These are phyloP conservation scores for Malurus elegans DNA, from an alignment of 2,113 vertebrate species.

Conservation along the genomic window DNA sequence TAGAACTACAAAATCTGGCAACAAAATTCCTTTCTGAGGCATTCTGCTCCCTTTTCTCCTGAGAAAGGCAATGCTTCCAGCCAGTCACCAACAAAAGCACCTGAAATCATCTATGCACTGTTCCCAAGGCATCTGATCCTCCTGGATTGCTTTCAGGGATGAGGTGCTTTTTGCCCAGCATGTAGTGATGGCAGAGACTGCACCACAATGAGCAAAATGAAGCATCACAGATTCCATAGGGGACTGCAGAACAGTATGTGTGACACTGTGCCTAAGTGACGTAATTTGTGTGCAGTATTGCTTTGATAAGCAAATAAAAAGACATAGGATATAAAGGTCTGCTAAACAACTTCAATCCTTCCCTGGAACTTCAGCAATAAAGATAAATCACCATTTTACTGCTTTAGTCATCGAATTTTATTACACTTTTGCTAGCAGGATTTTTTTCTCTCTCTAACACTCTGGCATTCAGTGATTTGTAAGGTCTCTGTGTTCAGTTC, in stretches of 20 bases:
- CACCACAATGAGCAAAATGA: neutral
- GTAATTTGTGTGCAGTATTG: neutral
- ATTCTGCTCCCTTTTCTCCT: neutral
- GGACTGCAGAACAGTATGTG: neutral
- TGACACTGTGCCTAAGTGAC: neutral
- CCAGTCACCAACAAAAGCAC: neutral
- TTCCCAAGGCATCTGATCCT: neutral
- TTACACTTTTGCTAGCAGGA: slow-evolving; percentile 5
- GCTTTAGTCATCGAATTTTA: slow-evolving; percentile 9
- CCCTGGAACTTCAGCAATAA: neutral
- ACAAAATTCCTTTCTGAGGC: neutral
- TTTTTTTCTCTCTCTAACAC: neutral
- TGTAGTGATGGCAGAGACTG: neutral
- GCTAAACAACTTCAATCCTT: neutral
- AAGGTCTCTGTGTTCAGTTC: slow-evolving; percentile 1
- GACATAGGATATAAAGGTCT: neutral
- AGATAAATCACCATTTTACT: slow-evolving; percentile 7
- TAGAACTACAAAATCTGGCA: neutral
- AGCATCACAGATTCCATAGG: neutral
- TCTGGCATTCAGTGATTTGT: neutral
- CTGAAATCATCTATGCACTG: neutral
- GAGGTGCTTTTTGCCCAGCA: neutral
- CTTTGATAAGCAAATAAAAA: slow-evolving; percentile 21
- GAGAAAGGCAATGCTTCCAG: neutral
- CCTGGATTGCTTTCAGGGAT: neutral